Evolutionary conservation across 2,113 vertebrate species (phyloP), one percentile per base, ranked within the genome.

Genomic region (Rousettus leschenaultii): DNA sequence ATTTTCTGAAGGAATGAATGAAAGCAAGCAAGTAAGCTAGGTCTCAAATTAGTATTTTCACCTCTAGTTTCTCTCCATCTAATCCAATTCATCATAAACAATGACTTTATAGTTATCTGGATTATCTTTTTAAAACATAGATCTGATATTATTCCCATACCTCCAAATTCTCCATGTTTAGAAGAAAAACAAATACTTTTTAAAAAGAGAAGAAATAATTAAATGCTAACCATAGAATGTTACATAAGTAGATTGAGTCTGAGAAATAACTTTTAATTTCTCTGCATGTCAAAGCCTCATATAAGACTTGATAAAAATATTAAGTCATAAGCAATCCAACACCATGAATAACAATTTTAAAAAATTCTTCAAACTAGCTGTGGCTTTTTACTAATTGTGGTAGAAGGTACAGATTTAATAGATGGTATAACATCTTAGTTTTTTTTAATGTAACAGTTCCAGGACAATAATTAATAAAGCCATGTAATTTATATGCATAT

Each of bases 41-140:
- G 33, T 74, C 65, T 70, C 33, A 55, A 82, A 35, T 33, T 43
- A 75, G 59, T 55, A 26, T 51, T 73, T 38, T 40, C 10, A 21
- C 26, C 26, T 70, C 28, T 53, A 45, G 13, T 35, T 88, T 84
- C 35, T 91, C 35, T 53, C 55, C 35, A 14, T 77, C 53, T 75
- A 48, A 83, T 45, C 30, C 63, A 96, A 4, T 90, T 15, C 79
- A 26, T 51, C 55, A 12, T 91, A 19, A 51, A 40, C 57, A 40
- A 5, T 74, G 77, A 75, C 26, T 71, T 30, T 79, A 59, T 26
- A 40, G 33, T 95, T 68, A 87, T 19, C 38, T 75, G 51, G 10
- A n/a, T 61, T 80, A 88, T 61, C n/a, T 95, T 89, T 61, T 53
- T 19, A 65, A 96, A 89, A 80, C 48, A 85, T 24, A 80, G 22